Evolutionary conservation across 2,888 invertebrate genomes (phyloP), one percentile per base, ranked within the genome.

Genomic region (Molanna angustata): DNA sequence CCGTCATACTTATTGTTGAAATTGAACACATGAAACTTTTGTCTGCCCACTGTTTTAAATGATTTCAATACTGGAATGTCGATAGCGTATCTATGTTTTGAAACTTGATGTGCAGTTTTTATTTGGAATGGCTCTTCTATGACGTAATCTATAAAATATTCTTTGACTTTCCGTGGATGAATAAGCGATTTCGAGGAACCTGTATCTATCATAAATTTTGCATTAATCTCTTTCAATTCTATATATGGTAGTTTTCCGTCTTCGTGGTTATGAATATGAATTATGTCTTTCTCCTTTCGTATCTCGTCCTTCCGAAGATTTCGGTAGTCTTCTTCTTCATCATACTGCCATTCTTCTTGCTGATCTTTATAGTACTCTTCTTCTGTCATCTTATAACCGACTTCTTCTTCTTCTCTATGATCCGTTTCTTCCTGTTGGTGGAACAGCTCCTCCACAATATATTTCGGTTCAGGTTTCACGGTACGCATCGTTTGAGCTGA

Each of bases 51-150:
- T 4, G 13, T 6, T 11, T 33, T 33, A 33, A 33, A 33, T 11
- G 33, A 13, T 11, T 37, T 37, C 18, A 18, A 18, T 37, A 37
- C 6, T 14, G 37, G 37, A 17, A 17, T 37, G 4, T 37, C 17
- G 7, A 37, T 16, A 4, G 18, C 37, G 14, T 37, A 11, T 9
- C 18, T 13, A 17, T 37, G 37, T 4, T 17, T 4, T 16, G 33
- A 6, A 4, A 11, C 14, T 14, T 6, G 14, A 17, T 37, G 37
- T 16, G 37, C 37, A 6, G 37, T 17, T 14, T 17, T 16, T 14
- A 37, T 37, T 37, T 37, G 37, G 11, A 37, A 37, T 3, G 37
- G 37, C 9, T 37, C 37, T 37, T 37, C 17, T 16, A 14, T 3
- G 4, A 37, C 4, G 4, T 17, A 11, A 4, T 37, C 18, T 6